phyloP scores from a whole-genome alignment of 2,113 vertebrate genomes.

The Pangasianodon hypophthalmus region DNA sequence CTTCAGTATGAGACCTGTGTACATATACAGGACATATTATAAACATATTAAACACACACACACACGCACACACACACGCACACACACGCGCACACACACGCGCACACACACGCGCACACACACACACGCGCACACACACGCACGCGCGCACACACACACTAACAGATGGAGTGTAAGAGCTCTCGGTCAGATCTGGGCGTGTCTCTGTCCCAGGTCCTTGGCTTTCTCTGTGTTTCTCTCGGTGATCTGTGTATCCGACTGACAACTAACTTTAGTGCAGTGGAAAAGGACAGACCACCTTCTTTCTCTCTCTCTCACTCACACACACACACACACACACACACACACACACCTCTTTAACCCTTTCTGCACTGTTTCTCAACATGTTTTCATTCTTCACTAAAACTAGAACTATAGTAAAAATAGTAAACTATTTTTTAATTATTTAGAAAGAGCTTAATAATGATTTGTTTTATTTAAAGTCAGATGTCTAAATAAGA shows the following conservation, averaged over 20 bases:
- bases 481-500: not conserved
- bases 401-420: not conserved
- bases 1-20: constrained; percentile 91
- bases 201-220: constrained; percentile 79
- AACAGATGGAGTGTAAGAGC: constrained; percentile 67
- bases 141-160: constrained; percentile 9
- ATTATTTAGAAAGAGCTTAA: not conserved
- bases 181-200: constrained; percentile 80
- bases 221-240: constrained; percentile 79
- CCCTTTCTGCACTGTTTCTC: not conserved
- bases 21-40: constrained; percentile 56
- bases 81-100: constrained; percentile 4
- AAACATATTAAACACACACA: not conserved
- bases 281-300: constrained; percentile 73
- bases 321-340: not conserved
- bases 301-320: constrained; percentile 25
- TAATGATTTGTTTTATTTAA: not conserved
- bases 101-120: not conserved
- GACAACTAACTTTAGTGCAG: constrained; percentile 68
- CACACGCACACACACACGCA: constrained; percentile 12
- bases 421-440: no score
- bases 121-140: constrained; percentile 23
- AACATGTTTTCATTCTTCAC: not conserved
- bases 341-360: no score
- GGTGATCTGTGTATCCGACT: constrained; percentile 74